Evolutionary conservation across 1,140 invertebrate genomes (phyloP).

Genomic region (Cataglyphis hispanica): DNA sequence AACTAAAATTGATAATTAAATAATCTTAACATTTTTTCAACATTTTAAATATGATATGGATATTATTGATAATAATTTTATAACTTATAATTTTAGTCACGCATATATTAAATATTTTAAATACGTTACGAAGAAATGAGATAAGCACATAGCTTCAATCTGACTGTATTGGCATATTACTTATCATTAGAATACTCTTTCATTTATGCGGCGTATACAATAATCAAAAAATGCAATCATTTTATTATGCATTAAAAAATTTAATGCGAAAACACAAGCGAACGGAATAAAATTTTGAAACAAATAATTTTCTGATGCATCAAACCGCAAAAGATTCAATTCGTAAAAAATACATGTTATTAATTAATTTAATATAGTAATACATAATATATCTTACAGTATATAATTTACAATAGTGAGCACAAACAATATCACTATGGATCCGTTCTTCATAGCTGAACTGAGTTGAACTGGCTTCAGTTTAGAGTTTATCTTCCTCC

Average conservation of each 20-base stretch:
- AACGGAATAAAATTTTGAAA: slow-evolving; percentile 7
- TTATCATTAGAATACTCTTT: slow-evolving; percentile 36
- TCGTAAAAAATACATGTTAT: slow-evolving; percentile 15
- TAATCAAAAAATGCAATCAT: slow-evolving; percentile 24
- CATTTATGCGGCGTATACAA: slow-evolving; percentile 1
- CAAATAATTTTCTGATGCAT: slow-evolving; percentile 1
- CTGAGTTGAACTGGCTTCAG: no score
- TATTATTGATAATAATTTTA: background rate
- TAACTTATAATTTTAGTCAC: background rate
- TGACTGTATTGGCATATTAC: background rate
- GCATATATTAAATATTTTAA: background rate
- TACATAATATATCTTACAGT: slow-evolving; percentile 40
- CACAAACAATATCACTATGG: slow-evolving; percentile 38
- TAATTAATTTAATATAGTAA: slow-evolving; percentile 8
- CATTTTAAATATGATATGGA: background rate
- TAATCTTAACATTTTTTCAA: slow-evolving; percentile 9
- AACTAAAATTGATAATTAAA: background rate
- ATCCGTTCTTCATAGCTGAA: no score
- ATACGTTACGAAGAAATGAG: background rate
- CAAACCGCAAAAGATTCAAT: background rate
- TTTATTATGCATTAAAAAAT: background rate
- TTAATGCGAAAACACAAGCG: background rate
- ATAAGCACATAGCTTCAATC: background rate
- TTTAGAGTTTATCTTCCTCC: no score
- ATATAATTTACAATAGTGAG: slow-evolving; percentile 39